Base-by-base conservation (phyloP, 2,888 invertebrate genomes). In the Bursaphelenchus okinawaensis region DNA sequence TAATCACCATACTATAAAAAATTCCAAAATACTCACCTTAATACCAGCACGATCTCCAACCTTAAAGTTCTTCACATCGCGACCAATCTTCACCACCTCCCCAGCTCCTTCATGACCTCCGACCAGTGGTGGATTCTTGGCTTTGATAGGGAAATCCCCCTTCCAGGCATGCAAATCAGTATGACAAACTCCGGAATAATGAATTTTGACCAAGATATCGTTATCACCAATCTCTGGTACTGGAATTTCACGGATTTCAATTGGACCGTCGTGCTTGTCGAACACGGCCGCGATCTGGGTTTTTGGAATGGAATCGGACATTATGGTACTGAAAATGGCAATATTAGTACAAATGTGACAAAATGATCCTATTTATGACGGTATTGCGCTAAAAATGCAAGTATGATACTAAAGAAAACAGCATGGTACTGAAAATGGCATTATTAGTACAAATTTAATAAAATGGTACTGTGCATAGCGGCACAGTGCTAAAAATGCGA, bases 51-150 rank as follows among this genome's bases (percentile, higher is more conserved):
- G 68, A 40, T 74, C 72, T 60, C 74, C 74, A n/a, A 71, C 52
- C 27, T 71, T 24, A 67, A 73, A 71, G 62, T 68, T 68, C n/a
- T 52, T 66, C 23, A 73, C 72, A 27, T 68, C 65, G 51, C 59
- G 65, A 54, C 74, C 74, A 16, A 70, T 27, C 50, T 66, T 59
- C 22, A 74, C 69, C 23, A 74, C 74, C 22, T 56, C 58, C 61
- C 74, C 74, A 56, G 69, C 70, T 61, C 74, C 74, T 69, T 74
- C 74, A 58, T 74, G 74, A 59, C 74, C 74, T 50, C 72, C 74
- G 52, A 74, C 68, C 40, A 69, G 60, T 62, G 70, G 70, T 19
- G 27, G 54, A 3, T 27, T 19, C 54, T 26, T 26, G 12, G 26
- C 54, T n/a, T 12, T 12, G 23, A 27, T 27, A 12, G 26, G 23